These are phyloP conservation scores for Amblyteles armatorius DNA, from an alignment of 2,888 invertebrate genomes.

Conservation along the genomic window DNA sequence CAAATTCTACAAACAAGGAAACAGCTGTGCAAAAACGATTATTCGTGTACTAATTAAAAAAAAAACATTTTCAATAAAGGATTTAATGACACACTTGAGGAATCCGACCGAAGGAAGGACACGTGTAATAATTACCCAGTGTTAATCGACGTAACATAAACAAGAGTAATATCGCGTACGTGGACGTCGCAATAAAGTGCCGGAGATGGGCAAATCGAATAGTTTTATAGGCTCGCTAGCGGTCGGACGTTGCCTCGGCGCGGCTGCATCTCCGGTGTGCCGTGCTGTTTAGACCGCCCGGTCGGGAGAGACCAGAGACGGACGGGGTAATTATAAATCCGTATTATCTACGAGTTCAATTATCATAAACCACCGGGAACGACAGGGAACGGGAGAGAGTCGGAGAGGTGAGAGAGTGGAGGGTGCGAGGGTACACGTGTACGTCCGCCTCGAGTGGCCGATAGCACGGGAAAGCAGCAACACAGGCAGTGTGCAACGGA, in stretches of 20 bases:
- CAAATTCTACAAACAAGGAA: not conserved
- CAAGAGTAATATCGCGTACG: conserved; percentile 49
- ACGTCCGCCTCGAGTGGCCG: conserved; percentile 44
- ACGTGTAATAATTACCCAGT: conserved; percentile 51
- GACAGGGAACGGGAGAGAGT: conserved; percentile 41
- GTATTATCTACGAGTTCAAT: conserved; percentile 68
- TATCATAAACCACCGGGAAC: conserved; percentile 64
- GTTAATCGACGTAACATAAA: conserved; percentile 51
- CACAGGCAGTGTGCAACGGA: conserved; percentile 30
- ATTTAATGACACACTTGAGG: conserved; percentile 34
- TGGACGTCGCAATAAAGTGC: conserved; percentile 47
- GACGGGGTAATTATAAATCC: conserved; percentile 67
- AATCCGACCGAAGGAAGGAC: conserved; percentile 24
- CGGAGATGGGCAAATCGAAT: conserved; percentile 62
- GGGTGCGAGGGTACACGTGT: conserved; percentile 23
- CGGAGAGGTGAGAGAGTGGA: not conserved
- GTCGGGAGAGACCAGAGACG: conserved; percentile 56
- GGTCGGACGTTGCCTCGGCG: conserved; percentile 20
- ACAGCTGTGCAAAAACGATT: not conserved
- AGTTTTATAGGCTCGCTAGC: conserved; percentile 55
- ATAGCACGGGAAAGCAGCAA: conserved; percentile 35
- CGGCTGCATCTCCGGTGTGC: not conserved
- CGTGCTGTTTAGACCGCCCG: conserved; percentile 59
- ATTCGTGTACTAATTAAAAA: not conserved
- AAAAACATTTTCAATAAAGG: not conserved